phyloP scores from a whole-genome alignment of 2,113 vertebrate species.

The Eidolon helvum region DNA sequence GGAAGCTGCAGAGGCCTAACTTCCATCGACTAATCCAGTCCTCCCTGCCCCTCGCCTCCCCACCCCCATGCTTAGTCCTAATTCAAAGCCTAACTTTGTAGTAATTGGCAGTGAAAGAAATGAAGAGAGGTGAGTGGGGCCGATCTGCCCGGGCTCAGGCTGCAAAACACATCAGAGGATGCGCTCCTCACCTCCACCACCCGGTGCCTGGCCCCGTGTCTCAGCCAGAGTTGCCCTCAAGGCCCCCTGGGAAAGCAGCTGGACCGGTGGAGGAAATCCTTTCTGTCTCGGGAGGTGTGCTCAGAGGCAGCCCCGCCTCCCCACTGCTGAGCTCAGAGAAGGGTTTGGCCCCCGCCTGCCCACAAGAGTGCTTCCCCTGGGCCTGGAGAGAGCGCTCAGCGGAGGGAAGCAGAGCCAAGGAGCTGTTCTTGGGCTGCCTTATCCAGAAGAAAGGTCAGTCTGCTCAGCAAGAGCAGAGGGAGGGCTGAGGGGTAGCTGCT shows the following conservation, averaged over 20 bases:
- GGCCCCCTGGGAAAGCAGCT: not conserved
- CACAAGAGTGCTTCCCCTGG: not conserved
- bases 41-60: not conserved
- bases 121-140: fast-evolving
- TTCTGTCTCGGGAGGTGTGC: not conserved
- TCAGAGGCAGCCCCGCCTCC: not conserved
- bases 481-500: fast-evolving
- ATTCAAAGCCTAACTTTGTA: not conserved
- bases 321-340: not conserved
- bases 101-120: fast-evolving
- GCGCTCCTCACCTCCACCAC: not conserved
- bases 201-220: fast-evolving
- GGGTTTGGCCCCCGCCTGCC: not conserved
- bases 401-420: not conserved
- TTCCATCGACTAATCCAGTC: fast-evolving
- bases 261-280: not conserved
- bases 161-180: no score
- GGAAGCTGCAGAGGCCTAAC: not conserved
- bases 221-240: not conserved
- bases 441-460: not conserved
- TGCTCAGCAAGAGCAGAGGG: not conserved
- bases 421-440: not conserved
- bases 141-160: fast-evolving
- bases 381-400: not conserved
- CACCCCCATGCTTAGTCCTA: not conserved